A percentile compares a stretch with the other conserved stretches of the same genome.
These are phyloP conservation scores for Drosophila pectinifera DNA, from an alignment of 1,140 invertebrate genomes.

Conservation along the genomic window DNA sequence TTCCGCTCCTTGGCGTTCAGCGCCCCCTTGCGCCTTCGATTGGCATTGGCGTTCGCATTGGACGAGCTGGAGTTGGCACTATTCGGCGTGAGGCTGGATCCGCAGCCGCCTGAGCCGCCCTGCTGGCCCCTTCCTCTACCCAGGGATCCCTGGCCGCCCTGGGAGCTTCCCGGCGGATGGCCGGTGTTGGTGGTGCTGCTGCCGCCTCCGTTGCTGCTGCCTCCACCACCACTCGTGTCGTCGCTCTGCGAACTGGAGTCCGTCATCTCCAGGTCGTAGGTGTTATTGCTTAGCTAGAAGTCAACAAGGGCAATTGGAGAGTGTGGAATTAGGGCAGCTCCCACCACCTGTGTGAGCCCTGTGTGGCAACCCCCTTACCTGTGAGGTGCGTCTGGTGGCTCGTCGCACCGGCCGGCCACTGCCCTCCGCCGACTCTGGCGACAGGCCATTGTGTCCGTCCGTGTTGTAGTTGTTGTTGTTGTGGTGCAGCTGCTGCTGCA, in stretches of 20 bases:
- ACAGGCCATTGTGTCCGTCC: slow-evolving; percentile 70
- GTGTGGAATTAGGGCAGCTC: background rate
- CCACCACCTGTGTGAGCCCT: too few relatives aligned
- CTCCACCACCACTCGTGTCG: slow-evolving; percentile 83
- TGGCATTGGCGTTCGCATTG: slow-evolving; percentile 62
- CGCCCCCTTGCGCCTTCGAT: slow-evolving; percentile 88
- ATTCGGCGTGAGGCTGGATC: slow-evolving; percentile 31
- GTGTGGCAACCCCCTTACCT: slow-evolving; percentile 56
- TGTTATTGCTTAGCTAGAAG: slow-evolving; percentile 81
- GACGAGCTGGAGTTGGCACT: slow-evolving; percentile 41
- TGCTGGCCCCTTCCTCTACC: slow-evolving; percentile 63
- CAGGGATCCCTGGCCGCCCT: slow-evolving; percentile 52
- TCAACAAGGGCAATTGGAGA: background rate
- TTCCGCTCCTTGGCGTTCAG: slow-evolving; percentile 92
- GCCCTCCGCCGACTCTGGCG: slow-evolving; percentile 66
- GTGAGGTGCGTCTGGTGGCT: slow-evolving; percentile 76
- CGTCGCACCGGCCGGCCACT: slow-evolving; percentile 70
- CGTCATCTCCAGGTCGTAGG: slow-evolving; percentile 84
- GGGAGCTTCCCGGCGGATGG: slow-evolving; percentile 27
- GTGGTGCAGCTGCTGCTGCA: slow-evolving; percentile 72
- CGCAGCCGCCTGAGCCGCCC: slow-evolving; percentile 6
- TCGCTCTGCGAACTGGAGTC: slow-evolving; percentile 85
- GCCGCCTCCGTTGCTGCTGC: slow-evolving; percentile 81
- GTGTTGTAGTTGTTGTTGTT: slow-evolving; percentile 79
- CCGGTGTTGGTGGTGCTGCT: slow-evolving; percentile 69